These are phyloP conservation scores for Copsychus sechellarum DNA, from an alignment of 2,113 vertebrate species.

Conservation along the genomic window DNA sequence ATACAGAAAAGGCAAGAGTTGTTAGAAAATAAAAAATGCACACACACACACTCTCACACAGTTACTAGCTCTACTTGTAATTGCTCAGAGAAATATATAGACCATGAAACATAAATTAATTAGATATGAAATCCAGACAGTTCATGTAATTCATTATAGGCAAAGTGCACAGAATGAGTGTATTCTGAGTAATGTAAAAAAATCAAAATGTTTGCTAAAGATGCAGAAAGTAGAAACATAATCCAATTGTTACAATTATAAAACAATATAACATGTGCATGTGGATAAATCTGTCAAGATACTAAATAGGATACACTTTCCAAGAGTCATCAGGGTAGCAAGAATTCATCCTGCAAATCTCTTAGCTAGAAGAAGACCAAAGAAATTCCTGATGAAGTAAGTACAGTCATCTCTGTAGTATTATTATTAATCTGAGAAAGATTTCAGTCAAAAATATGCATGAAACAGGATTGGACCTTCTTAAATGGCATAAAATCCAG, in stretches of 20 bases:
- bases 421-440: background rate
- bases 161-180: background rate
- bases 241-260: background rate
- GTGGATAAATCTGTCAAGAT: background rate
- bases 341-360: background rate
- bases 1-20: background rate
- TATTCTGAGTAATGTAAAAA: background rate
- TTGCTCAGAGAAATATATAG: background rate
- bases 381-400: background rate
- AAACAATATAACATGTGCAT: accelerated
- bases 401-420: background rate
- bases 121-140: background rate
- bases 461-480: background rate
- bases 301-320: background rate
- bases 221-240: background rate
- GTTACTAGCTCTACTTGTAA: background rate
- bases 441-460: background rate
- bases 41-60: accelerated
- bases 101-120: background rate
- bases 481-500: background rate
- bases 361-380: background rate
- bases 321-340: background rate
- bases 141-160: background rate
- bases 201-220: background rate
- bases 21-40: background rate